Evolutionary conservation across 1,140 invertebrate species (phyloP), one percentile per base, ranked within the genome.

Genomic region (Drosophila malerkotliana): DNA sequence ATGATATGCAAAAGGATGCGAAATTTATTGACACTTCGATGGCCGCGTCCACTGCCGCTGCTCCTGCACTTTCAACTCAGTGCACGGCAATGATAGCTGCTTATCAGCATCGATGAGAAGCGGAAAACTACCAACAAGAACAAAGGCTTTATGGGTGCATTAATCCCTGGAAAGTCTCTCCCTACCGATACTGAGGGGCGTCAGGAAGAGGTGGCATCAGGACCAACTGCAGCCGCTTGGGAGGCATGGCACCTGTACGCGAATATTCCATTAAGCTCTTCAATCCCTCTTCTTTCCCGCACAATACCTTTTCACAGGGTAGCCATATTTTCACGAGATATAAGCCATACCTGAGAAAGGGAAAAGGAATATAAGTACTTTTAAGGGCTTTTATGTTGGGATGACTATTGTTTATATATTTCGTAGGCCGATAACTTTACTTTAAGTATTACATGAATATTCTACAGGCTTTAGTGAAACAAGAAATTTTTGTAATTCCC

Each of bases 201-300:
- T 45, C 45, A 24, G 72, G 53, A 75, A 48, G 72, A 75, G 56
- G 47, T 39, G 30, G 52, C 71, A 41, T 57, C 71, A 66, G 72
- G 37, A 34, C 60, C 71, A 34, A 64, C 71, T 75, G 72, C 72
- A 57, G 41, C 53, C 41, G 18, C 52, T 28, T 47, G 24, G 49
- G 15, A 18, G 52, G 47, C 53, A 60, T 57, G 71, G 59, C 53
- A 75, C 72, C 72, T 75, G 53, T 41, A 75, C 61, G 61, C 60
- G 60, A 66, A 41, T 75, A 57, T 75, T 74, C 72, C 72, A 75
- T 75, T 75, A 75, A 74, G 60, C 54, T 47, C 48, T 56, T 21
- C 24, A 24, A 15, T 39, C 24, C n/a, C 52, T 8, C 28, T 15
- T n/a, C 10, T 44, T 3, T 18, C 1, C n/a, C 9, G 44, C 1